Percentiles rank a stretch among this genome's conserved stretches.
Evolutionary conservation across 2,888 invertebrate genomes (phyloP).

Genomic region (Cheilosia scutellata): DNA sequence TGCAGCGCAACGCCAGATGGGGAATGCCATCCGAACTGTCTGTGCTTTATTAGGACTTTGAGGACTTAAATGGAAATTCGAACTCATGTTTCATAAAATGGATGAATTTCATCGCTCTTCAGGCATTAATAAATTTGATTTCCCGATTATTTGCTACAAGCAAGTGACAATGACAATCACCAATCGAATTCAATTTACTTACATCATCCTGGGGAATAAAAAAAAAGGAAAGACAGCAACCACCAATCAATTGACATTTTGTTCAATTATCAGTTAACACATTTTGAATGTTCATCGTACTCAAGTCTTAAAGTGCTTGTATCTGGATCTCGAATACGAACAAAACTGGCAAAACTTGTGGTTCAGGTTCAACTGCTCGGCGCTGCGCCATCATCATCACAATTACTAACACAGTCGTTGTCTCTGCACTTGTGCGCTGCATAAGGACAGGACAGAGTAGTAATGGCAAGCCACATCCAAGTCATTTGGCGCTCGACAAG

Average conservation of each 20-base stretch:
- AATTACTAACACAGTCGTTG: conserved; percentile 14
- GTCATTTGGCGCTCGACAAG: conserved; percentile 21
- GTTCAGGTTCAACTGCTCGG: background rate
- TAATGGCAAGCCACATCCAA: conserved; percentile 27
- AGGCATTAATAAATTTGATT: background rate
- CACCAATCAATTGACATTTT: conserved; percentile 29
- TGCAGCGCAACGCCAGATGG: conserved; percentile 10
- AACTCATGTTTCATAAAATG: too few species aligned
- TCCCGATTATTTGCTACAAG: background rate
- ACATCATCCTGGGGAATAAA: background rate
- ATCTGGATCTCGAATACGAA: conserved; percentile 4
- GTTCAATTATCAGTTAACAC: conserved; percentile 45
- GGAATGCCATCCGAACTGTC: background rate
- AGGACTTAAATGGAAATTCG: background rate
- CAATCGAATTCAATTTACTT: conserved; percentile 29
- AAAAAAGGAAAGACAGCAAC: background rate
- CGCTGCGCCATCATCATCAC: conserved; percentile 14
- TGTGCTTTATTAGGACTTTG: background rate
- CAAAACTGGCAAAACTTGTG: conserved; percentile 18
- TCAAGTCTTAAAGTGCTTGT: background rate
- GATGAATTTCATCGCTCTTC: background rate
- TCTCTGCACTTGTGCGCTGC: background rate
- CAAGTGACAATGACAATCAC: conserved; percentile 23
- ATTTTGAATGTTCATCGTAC: conserved; percentile 15
- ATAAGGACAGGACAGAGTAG: conserved; percentile 11